These are phyloP conservation scores for Xyliphius kryptos DNA, from an alignment of 2,113 vertebrate species.

Conservation along the genomic window DNA sequence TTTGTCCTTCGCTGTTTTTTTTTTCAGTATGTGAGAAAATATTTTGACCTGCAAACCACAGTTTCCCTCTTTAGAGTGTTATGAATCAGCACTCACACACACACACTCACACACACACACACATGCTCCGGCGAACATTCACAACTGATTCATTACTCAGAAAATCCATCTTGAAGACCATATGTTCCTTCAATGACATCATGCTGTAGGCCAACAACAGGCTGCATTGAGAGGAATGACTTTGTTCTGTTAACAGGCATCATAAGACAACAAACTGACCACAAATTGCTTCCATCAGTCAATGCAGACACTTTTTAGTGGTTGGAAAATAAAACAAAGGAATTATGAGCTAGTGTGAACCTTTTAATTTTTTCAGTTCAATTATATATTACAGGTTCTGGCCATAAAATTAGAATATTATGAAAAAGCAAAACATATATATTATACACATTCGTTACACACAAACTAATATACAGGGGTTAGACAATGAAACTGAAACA, in stretches of 20 bases:
- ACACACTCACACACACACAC: too few species aligned
- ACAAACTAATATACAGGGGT: too few species aligned
- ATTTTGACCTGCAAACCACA: background rate
- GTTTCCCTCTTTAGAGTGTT: constrained; percentile 7
- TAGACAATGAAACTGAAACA: too few species aligned
- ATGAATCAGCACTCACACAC: too few species aligned
- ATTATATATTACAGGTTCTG: too few species aligned
- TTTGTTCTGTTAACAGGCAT: background rate
- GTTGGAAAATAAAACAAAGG: constrained; percentile 56
- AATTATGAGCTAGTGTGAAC: background rate
- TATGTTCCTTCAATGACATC: constrained; percentile 76
- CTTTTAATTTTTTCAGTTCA: too few species aligned
- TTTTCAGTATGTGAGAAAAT: constrained; percentile 62
- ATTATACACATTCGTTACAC: too few species aligned
- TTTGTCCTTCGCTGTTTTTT: constrained; percentile 76
- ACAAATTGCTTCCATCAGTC: constrained; percentile 78
- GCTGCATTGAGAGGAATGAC: constrained; percentile 10
- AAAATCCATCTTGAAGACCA: constrained; percentile 77
- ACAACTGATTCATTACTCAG: constrained; percentile 81
- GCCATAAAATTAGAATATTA: too few species aligned
- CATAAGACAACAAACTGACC: constrained; percentile 63
- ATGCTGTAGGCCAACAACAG: constrained; percentile 63
- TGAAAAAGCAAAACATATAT: too few species aligned
- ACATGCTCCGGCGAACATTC: constrained; percentile 50
- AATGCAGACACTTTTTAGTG: constrained; percentile 84